Evolutionary conservation across 37 sponge, comb jelly and placozoan genomes (phyloP).

Genomic region (Theonella swinhoei): DNA sequence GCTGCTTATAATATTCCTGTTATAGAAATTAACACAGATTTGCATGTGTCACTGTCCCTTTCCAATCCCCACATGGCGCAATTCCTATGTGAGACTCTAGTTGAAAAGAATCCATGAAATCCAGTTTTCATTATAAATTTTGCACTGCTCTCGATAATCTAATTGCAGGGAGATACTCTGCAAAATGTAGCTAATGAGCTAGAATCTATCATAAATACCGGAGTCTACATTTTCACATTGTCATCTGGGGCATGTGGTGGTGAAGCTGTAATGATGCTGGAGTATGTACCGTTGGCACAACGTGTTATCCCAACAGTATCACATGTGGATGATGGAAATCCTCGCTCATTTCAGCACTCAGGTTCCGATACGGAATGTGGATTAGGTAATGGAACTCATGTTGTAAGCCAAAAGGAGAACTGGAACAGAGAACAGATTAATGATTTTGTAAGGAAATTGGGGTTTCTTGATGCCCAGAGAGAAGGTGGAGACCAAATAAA

Average conservation of each 20-base stretch:
- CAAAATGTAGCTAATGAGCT: slow-evolving; percentile 88
- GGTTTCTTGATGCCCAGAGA: slow-evolving; percentile 77
- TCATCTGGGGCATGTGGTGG: slow-evolving; percentile 8
- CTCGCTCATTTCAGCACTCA: neutral
- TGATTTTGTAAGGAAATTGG: slow-evolving; percentile 90
- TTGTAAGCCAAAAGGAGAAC: neutral
- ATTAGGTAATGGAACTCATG: neutral
- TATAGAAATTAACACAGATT: too few species aligned
- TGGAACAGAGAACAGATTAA: slow-evolving; percentile 76
- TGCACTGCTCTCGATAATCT: neutral
- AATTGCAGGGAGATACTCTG: slow-evolving; percentile 83
- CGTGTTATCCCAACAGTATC: neutral
- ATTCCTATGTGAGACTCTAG: too few species aligned
- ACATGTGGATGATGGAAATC: neutral
- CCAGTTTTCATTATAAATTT: too few species aligned
- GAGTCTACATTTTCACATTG: slow-evolving; percentile 60
- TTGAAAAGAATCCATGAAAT: too few species aligned
- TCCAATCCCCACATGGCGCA: too few species aligned
- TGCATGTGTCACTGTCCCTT: too few species aligned
- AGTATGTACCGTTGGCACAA: neutral
- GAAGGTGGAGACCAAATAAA: slow-evolving; percentile 64
- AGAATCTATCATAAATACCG: slow-evolving; percentile 73
- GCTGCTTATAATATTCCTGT: too few species aligned
- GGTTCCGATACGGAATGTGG: neutral
- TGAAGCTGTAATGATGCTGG: neutral